Evolutionary conservation across 2,888 invertebrate species (phyloP), one percentile per base, ranked within the genome.

Genomic region (Volucella zonaria): DNA sequence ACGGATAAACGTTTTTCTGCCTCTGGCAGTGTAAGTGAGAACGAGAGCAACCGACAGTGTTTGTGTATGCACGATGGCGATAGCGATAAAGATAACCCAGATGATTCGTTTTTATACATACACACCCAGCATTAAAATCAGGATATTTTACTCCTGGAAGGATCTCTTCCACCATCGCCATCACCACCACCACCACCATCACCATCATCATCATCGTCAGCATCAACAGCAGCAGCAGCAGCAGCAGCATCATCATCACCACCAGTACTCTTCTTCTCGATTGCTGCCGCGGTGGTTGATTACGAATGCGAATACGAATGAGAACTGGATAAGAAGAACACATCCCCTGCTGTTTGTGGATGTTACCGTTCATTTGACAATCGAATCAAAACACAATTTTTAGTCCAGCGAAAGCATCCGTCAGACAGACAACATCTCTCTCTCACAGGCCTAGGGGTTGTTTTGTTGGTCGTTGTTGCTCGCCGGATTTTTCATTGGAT

Each of bases 361-460:
- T 87, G 78, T 85, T 85, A 85, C 85, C 81, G 76, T 85, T 85
- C 85, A 87, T 87, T 88, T 89, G 89, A 89, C 89, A 89, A 89
- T 89, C 88, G 89, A 88, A 89, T 88, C 88, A 89, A 88, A 89
- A 88, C 89, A 89, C 88, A 87, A 78, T 82, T 82, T 85, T 85
- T 85, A 91, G 91, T 91, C 89, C 90, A 90, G 89, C 89, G 88
- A 89, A 89, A 91, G 90, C 90, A 91, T 89, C 90, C 90, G 89
- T 89, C 90, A 91, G 91, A 91, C 91, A 91, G 90, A 91, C 91
- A 91, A 86, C 86, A 73, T 80, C 75, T 56, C 58, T 78, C 75
- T 76, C 85, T 76, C 77, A 59, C 62, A 76, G 68, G 76, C 73
- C 71, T 67, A 73, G 76, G 76, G 82, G 82, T 82, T 78, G 81